Evolutionary conservation across 2,888 invertebrate species (phyloP).

Genomic region (Geophilus truncorum): DNA sequence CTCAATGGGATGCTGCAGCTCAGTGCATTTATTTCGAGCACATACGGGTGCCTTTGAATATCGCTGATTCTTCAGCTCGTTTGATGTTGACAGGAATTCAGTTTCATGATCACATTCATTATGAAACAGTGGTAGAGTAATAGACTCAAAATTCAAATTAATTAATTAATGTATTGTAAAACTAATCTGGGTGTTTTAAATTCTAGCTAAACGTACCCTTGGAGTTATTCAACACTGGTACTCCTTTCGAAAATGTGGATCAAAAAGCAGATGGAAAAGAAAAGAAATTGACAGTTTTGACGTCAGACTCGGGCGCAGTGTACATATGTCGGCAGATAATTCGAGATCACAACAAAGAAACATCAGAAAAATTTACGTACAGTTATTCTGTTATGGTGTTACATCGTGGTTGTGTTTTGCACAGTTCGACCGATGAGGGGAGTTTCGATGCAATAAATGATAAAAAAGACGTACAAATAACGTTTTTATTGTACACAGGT

Average conservation of each 20-base stretch:
- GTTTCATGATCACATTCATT: slow-evolving; percentile 78
- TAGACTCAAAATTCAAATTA: neutral
- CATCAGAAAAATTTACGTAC: neutral
- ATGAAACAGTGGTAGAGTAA: slow-evolving; percentile 74
- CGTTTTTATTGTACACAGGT: neutral
- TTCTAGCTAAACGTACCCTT: slow-evolving; percentile 75
- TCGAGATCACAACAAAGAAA: too few relatives aligned
- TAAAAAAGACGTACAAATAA: neutral
- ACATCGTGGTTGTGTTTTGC: slow-evolving; percentile 6
- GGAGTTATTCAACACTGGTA: slow-evolving; percentile 61
- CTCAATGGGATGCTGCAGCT: slow-evolving; percentile 75
- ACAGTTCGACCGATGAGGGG: neutral
- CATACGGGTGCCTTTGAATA: slow-evolving; percentile 63
- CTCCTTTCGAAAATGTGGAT: neutral
- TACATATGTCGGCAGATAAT: slow-evolving; percentile 66
- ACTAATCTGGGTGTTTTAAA: slow-evolving; percentile 41
- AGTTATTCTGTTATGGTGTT: neutral
- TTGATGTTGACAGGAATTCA: slow-evolving; percentile 77
- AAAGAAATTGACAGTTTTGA: slow-evolving; percentile 69
- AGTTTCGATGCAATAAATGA: neutral
- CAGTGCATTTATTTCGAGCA: slow-evolving; percentile 80
- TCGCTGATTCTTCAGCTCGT: slow-evolving; percentile 56
- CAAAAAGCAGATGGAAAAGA: neutral
- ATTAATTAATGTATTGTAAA: neutral
- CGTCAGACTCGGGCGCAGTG: slow-evolving; percentile 67